Conservation (phyloP, 2,113 vertebrate genomes). For the Apodemus sylvaticus region DNA sequence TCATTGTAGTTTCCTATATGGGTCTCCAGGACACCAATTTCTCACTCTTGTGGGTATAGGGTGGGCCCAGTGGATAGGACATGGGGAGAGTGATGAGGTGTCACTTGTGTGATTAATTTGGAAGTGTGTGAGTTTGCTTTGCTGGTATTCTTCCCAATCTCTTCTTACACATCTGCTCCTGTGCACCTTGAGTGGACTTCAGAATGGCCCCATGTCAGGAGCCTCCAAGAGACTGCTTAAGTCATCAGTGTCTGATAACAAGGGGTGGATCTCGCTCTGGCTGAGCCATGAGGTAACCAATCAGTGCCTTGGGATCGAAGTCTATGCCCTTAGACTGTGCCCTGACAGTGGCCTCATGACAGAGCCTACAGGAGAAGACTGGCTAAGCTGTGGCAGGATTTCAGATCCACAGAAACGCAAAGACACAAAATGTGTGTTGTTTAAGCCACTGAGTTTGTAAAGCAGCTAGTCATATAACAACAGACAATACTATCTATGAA, state of each 20-base stretch:
- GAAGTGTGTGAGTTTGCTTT: neutral
- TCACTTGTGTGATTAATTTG: neutral
- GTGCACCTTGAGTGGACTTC: neutral
- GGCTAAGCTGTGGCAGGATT: neutral
- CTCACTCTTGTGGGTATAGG: neutral
- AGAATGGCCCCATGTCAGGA: neutral
- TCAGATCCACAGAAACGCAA: neutral
- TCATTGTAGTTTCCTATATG: neutral
- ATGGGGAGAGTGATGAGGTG: neutral
- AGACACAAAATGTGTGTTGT: neutral
- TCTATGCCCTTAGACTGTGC: neutral
- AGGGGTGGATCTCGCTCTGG: neutral
- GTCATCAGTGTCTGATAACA: no score
- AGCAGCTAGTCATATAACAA: neutral
- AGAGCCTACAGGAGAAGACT: neutral
- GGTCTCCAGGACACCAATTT: neutral
- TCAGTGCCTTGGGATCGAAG: neutral
- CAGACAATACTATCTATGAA: neutral
- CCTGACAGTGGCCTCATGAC: neutral
- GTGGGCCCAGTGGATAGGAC: neutral
- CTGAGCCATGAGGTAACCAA: neutral
- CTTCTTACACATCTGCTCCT: neutral
- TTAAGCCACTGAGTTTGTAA: neutral
- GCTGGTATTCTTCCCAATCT: neutral
- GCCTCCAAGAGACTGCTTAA: neutral